phyloP scores from a whole-genome alignment of 2,888 invertebrate genomes.

The Sminthurides aquaticus region DNA sequence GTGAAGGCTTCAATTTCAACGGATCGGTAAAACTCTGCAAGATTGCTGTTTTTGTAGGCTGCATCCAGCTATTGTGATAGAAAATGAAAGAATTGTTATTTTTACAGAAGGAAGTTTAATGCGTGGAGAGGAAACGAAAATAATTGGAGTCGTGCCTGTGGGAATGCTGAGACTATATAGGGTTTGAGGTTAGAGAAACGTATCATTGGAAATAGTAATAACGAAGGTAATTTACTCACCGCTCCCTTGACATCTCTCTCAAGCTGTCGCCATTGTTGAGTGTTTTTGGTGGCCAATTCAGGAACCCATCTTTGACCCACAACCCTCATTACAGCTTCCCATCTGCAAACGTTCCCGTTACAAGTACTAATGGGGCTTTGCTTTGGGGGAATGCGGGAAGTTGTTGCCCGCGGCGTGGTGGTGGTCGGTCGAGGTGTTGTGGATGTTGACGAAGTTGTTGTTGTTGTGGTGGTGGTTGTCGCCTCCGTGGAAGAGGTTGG shows the following conservation, averaged over 20 bases:
- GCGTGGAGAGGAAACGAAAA: too few relatives aligned
- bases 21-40: conserved; percentile 75
- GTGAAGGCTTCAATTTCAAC: conserved; percentile 78
- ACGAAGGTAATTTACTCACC: conserved; percentile 29
- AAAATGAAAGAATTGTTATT: conserved; percentile 44
- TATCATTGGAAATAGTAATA: too few relatives aligned
- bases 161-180: too few relatives aligned
- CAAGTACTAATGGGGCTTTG: conserved; percentile 47
- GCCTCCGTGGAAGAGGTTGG: conserved; percentile 65
- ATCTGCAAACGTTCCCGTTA: conserved; percentile 59
- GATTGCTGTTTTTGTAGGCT: conserved; percentile 65
- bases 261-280: conserved; percentile 74
- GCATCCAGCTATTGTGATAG: conserved; percentile 62
- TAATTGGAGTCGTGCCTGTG: too few relatives aligned
- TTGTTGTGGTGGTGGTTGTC: conserved; percentile 57
- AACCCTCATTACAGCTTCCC: conserved; percentile 77
- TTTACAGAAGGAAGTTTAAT: background rate
- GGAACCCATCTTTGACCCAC: conserved; percentile 79
- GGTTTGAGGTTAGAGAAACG: too few relatives aligned
- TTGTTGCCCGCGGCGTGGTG: conserved; percentile 63
- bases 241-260: conserved; percentile 46
- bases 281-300: conserved; percentile 75
- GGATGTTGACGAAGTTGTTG: conserved; percentile 51
- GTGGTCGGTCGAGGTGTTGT: conserved; percentile 55
- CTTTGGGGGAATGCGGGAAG: conserved; percentile 60